Evolutionary conservation across 2,113 vertebrate species (phyloP).

Genomic region (Ciconia stormi): DNA sequence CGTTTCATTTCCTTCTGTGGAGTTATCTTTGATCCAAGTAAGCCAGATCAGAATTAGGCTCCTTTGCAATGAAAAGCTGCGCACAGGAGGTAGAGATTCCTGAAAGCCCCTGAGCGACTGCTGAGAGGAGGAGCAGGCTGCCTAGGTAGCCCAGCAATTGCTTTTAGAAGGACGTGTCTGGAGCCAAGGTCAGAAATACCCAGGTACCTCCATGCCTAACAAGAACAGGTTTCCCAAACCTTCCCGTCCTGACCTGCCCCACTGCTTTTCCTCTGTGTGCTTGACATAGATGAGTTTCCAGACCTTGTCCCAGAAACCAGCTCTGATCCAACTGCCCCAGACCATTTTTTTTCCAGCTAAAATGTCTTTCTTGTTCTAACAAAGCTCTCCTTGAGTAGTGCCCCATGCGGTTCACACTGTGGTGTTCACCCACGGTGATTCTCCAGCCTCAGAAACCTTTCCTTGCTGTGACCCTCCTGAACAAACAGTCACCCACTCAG

Average conservation of each 20-base stretch:
- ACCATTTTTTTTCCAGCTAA: background rate
- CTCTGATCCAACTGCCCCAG: background rate
- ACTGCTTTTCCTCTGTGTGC: background rate
- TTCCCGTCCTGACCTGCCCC: background rate
- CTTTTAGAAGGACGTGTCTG: background rate
- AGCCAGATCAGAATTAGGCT: background rate
- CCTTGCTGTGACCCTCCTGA: background rate
- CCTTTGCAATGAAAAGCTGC: background rate
- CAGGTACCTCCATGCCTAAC: background rate
- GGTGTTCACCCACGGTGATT: background rate
- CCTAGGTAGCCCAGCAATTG: background rate
- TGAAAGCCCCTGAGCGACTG: fast-evolving
- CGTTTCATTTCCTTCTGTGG: background rate
- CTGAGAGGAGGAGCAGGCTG: background rate
- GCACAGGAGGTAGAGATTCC: background rate
- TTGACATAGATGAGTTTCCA: background rate
- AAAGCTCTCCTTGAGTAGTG: background rate
- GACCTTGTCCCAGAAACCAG: background rate
- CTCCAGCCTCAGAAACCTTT: background rate
- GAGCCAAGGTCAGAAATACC: background rate
- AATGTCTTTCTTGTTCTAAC: background rate
- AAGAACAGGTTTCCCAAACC: background rate
- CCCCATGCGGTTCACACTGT: fast-evolving
- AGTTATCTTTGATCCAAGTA: background rate
- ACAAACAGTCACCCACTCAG: fast-evolving